Base-by-base conservation (phyloP, 2,888 invertebrate species). In the Poecilobothrus nobilitatus region DNA sequence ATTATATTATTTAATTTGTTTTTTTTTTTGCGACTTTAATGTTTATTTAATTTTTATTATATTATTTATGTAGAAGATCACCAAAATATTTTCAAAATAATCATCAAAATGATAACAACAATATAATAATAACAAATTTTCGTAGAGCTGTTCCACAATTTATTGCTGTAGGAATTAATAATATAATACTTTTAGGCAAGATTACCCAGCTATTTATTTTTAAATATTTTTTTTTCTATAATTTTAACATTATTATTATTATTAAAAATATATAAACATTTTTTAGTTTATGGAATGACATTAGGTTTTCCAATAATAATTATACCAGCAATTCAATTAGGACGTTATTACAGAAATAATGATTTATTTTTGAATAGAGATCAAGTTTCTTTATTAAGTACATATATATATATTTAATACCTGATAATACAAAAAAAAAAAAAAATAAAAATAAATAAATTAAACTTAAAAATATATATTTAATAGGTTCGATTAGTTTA, bases 261-360 rank as follows among this genome's bases (percentile, higher is more conserved):
- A 20, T 53, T 62, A 44, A 61, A 53, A 22, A 20, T 21, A 62
- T n/a, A 33, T 37, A 33, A n/a, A n/a, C n/a, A n/a, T 61, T 9
- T 71, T 71, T 68, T 67, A 87, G 87, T 88, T 10, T 92, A 90
- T 79, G 92, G 92, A 68, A 89, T 91, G 86, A 90, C 91, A 0
- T 80, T 92, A 66, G 92, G 92, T 0, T 92, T 91, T 74, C 88
- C 91, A 0, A 91, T 92, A 6, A 91, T 92, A 71, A 85, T 92
- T 21, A 91, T 92, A 74, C 91, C 92, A 8, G 89, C 89, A 9
- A 84, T 92, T 63, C 84, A 86, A 66, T 87, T 86, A 2, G 80
- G 77, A 62, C 82, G 83, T 44, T 83, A 80, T 63, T 77, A 81
- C 66, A 79, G 78, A 66, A 76, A 76, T 62, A 77, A 76, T 69